Conservation (phyloP, 1,140 invertebrate genomes). For the Belonocnema kinseyi region DNA sequence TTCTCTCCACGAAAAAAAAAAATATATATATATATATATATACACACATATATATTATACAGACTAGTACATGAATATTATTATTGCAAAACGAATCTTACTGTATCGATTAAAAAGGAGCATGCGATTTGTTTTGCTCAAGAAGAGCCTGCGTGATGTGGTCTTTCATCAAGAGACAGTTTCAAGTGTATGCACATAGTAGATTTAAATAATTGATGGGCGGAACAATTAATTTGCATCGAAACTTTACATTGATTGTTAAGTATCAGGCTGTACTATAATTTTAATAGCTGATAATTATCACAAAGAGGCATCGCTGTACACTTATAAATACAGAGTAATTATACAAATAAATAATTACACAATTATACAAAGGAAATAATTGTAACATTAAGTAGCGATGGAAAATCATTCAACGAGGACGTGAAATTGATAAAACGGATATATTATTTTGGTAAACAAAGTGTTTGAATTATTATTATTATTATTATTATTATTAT, state of each 20-base stretch:
- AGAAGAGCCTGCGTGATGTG: constrained; percentile 3
- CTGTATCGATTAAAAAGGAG: constrained; percentile 22
- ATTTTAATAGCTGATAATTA: constrained; percentile 70
- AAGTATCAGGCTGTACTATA: constrained; percentile 72
- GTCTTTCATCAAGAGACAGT: constrained; percentile 29
- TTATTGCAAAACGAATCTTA: constrained; percentile 33
- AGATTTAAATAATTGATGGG: constrained; percentile 44
- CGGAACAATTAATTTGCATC: constrained; percentile 60
- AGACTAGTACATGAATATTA: constrained; percentile 43
- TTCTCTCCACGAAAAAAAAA: constrained; percentile 44
- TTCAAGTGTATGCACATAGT: constrained; percentile 43
- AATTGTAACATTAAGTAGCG: constrained; percentile 44
- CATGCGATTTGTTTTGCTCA: constrained; percentile 30
- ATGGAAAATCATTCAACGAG: not conserved
- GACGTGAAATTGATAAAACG: not conserved
- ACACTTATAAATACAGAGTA: constrained; percentile 33
- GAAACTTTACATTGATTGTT: constrained; percentile 66
- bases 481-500: too few species aligned
- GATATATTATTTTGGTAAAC: not conserved
- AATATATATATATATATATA: constrained; percentile 43
- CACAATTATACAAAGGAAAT: constrained; percentile 41
- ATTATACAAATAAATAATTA: constrained; percentile 41
- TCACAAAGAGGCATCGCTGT: constrained; percentile 49
- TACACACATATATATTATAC: constrained; percentile 39
- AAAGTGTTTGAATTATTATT: constrained; percentile 11